A percentile compares a stretch with the other conserved stretches of the same genome.
Evolutionary conservation across 2,113 vertebrate genomes (phyloP).

Genomic region (Larimichthys polyactis): DNA sequence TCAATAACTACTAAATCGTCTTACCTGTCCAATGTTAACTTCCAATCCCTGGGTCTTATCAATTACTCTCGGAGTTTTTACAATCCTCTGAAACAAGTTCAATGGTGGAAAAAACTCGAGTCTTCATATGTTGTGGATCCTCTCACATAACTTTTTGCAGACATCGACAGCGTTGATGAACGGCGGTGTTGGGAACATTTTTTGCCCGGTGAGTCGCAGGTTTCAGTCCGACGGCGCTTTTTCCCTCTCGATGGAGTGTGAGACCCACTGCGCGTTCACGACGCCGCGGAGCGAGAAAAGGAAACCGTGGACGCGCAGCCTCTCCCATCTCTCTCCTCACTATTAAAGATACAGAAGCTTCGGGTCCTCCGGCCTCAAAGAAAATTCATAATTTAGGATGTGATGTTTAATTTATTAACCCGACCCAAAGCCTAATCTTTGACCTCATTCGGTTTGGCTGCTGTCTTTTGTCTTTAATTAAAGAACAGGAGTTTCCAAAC

Average conservation of each 20-base stretch:
- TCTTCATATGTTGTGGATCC: conserved; percentile 56
- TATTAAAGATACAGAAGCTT: conserved; percentile 82
- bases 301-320: conserved; percentile 82
- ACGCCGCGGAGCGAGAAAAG: conserved; percentile 63
- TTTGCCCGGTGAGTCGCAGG: conserved; percentile 78
- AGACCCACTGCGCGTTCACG: conserved; percentile 80
- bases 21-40: conserved; percentile 80
- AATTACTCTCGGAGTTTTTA: conserved; percentile 44
- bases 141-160: conserved; percentile 65
- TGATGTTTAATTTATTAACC: conserved; percentile 76
- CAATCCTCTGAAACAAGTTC: conserved; percentile 67
- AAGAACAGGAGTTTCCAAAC: conserved; percentile 28
- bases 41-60: conserved; percentile 53
- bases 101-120: conserved; percentile 64
- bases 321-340: conserved; percentile 83
- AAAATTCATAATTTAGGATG: conserved; percentile 78
- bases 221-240: conserved; percentile 74
- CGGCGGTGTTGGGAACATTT: conserved; percentile 79
- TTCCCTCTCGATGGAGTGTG: conserved; percentile 66
- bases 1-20: conserved; percentile 43
- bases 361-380: conserved; percentile 58
- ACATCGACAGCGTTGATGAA: conserved; percentile 41
- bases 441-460: conserved; percentile 66
- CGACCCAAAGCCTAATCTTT: conserved; percentile 59
- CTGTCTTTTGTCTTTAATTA: conserved; percentile 38